Base-by-base conservation (phyloP, 1,140 invertebrate species). In the Prorops nasuta region DNA sequence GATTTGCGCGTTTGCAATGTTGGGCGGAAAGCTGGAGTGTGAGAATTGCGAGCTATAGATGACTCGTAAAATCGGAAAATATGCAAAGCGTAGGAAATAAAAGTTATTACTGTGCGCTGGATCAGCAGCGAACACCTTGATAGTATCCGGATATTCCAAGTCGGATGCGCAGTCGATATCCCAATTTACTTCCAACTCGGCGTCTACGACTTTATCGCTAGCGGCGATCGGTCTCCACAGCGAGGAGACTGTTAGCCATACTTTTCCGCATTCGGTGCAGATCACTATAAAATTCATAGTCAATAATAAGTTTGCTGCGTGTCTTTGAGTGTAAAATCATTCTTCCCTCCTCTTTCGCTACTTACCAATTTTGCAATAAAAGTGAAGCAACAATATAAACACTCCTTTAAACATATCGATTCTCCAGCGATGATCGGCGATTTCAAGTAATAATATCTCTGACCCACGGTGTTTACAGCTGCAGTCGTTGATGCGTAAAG, bases 121-220 rank as follows among this genome's bases (percentile, higher is more conserved):
- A 51, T 73, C 66, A 46, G 55, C 58, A 51, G 53, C 58, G 57
- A 69, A 73, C 40, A 72, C 57, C 50, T 64, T 69, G 46, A 73
- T 66, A 42, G 54, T 58, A 54, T 69, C 62, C 46, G 66, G 56
- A 19, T 60, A 50, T 51, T 46, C 60, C 19, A 42, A 48, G 9
- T 52, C 54, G 37, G 54, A 56, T 16, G 58, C 54, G 64, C 79
- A 80, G 49, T 79, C 68, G 15, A 77, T 63, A 20, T 71, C 74
- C 80, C 80, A 83, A 60, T 83, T 81, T 8, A 83, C 52, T 67
- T 81, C 79, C 4, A 83, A 52, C 37, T 75, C 69, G 1, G 79
- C 69, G 24, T 82, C 80, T 18, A 74, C 46, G 2, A 77, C 60
- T 17, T 57, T 64, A 24, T 64, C 53, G 44, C 63, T 66, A 12